A percentile compares a stretch with the other conserved stretches of the same genome.
These are phyloP conservation scores for Didymodactylos carnosus DNA, from an alignment of 2,888 invertebrate species.

Conservation along the genomic window DNA sequence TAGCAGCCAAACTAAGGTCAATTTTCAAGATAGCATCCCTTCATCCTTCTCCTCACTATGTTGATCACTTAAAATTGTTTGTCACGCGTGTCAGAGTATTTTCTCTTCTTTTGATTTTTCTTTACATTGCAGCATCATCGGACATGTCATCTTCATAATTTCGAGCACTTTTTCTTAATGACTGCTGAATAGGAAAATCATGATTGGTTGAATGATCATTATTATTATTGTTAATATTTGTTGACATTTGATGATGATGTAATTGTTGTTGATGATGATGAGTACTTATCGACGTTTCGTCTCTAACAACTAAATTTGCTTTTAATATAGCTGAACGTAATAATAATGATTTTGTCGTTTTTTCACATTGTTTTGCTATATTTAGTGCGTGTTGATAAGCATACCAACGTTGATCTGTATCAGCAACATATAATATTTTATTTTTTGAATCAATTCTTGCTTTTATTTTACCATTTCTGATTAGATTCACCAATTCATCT, in stretches of 20 bases:
- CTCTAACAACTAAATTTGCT: background rate
- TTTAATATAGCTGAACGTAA: slow-evolving; percentile 8
- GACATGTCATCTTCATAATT: background rate
- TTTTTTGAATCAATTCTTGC: slow-evolving; percentile 93
- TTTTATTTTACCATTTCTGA: slow-evolving; percentile 82
- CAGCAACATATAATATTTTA: slow-evolving; percentile 85
- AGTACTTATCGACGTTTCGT: background rate
- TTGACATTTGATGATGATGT: too few species aligned
- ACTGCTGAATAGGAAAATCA: background rate
- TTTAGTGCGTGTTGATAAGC: slow-evolving; percentile 75
- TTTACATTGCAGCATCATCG: background rate
- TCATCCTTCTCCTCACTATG: too few species aligned
- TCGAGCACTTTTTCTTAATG: background rate
- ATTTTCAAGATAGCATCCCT: too few species aligned
- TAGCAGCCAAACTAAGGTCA: too few species aligned
- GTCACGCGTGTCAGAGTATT: too few species aligned
- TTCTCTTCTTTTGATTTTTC: too few species aligned
- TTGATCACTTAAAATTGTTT: too few species aligned
- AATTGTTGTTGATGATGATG: too few species aligned
- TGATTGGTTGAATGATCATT: too few species aligned
- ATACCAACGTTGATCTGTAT: slow-evolving; percentile 77
- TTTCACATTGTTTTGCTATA: slow-evolving; percentile 75
- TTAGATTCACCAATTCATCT: slow-evolving; percentile 85
- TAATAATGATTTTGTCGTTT: slow-evolving; percentile 60
- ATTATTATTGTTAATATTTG: background rate